These are phyloP conservation scores for Nesogale talazaci DNA, from an alignment of 2,113 vertebrate genomes.

Conservation along the genomic window DNA sequence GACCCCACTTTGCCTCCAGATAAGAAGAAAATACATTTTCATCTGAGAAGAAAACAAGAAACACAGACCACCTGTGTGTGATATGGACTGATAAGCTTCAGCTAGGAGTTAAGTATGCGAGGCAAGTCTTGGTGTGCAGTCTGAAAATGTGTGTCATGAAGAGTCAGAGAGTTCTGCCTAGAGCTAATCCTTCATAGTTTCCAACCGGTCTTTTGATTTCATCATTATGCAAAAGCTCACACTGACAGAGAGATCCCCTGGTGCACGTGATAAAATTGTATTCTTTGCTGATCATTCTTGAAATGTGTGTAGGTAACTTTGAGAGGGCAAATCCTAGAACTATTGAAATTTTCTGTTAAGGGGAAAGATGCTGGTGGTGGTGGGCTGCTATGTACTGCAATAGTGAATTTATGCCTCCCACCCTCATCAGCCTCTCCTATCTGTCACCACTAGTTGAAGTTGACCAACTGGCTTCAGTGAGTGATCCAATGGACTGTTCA, in stretches of 20 bases:
- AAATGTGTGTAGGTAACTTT: constrained; percentile 40
- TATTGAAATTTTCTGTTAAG: constrained; percentile 2
- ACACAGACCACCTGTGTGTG: constrained; percentile 61
- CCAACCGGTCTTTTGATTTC: constrained; percentile 84
- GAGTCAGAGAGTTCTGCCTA: constrained; percentile 79
- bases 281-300: constrained; percentile 72
- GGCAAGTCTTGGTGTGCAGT: neutral
- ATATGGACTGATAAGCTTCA: constrained; percentile 77
- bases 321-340: constrained; percentile 72
- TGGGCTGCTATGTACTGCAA: neutral
- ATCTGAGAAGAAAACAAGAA: constrained; percentile 73
- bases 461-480: neutral
- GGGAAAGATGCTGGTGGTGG: neutral
- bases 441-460: neutral
- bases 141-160: constrained; percentile 74
- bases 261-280: constrained; percentile 71
- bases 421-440: neutral
- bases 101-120: constrained; percentile 75
- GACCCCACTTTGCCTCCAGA: constrained; percentile 54
- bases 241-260: constrained; percentile 81
- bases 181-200: constrained; percentile 82
- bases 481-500: no score
- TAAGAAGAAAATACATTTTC: constrained; percentile 72
- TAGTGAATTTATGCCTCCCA: neutral
- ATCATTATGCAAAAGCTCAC: constrained; percentile 85